A percentile compares a stretch with the other conserved stretches of the same genome.
Evolutionary conservation across 2,888 invertebrate species (phyloP).

Genomic region (Ichneumon xanthorius): DNA sequence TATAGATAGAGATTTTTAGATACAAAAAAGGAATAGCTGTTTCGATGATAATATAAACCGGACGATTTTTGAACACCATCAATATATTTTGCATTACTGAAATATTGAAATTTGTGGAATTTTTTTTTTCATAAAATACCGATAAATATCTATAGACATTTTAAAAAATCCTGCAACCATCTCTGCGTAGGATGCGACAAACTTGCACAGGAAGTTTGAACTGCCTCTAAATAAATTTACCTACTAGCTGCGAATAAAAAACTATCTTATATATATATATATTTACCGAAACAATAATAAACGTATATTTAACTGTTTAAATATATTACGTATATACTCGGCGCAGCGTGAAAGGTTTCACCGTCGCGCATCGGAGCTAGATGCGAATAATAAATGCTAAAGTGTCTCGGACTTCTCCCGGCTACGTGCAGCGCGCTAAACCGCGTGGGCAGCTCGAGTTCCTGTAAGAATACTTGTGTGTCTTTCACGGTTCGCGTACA

Average conservation of each 20-base stretch:
- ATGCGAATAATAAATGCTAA: constrained; percentile 18
- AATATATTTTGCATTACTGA: background rate
- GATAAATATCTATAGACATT: background rate
- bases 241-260: background rate
- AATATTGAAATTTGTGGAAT: background rate
- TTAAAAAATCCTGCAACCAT: background rate
- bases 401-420: background rate
- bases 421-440: constrained; percentile 6
- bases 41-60: background rate
- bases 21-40: background rate
- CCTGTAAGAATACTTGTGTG: constrained; percentile 43
- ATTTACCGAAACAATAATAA: constrained; percentile 1
- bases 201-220: background rate
- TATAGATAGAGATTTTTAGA: background rate
- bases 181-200: background rate
- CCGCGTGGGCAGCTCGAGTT: constrained; percentile 64
- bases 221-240: background rate
- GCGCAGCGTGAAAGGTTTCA: background rate
- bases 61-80: background rate
- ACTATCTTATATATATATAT: background rate
- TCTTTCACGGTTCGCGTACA: constrained; percentile 54
- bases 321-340: background rate
- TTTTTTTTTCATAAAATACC: background rate
- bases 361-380: constrained; percentile 2
- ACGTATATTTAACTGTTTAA: background rate